Evolutionary conservation across 2,888 invertebrate species (phyloP).

Genomic region (Trichopria drosophilae): DNA sequence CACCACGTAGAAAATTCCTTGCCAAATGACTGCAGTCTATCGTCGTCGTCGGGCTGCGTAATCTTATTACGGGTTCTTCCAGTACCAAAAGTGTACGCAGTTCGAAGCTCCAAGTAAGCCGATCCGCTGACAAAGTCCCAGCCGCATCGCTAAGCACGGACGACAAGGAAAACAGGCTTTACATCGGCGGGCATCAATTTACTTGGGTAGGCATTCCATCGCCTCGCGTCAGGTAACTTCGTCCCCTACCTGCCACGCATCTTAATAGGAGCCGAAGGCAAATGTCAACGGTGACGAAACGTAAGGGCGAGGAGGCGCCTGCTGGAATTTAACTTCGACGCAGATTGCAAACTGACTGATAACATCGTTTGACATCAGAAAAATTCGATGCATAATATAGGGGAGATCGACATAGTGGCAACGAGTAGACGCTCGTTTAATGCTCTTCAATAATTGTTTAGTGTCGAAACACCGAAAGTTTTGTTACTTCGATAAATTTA

Average conservation of each 20-base stretch:
- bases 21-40: too few relatives aligned
- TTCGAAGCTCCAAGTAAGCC: constrained; percentile 37
- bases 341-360: too few relatives aligned
- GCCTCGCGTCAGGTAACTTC: constrained; percentile 12
- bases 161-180: constrained; percentile 45
- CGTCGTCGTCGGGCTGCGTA: constrained; percentile 26
- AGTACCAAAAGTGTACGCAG: constrained; percentile 24
- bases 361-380: too few relatives aligned
- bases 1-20: too few relatives aligned
- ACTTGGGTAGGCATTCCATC: constrained; percentile 22
- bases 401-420: too few relatives aligned
- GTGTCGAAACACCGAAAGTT: too few relatives aligned
- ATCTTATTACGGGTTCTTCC: constrained; percentile 36
- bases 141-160: constrained; percentile 26
- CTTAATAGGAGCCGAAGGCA: constrained; percentile 21
- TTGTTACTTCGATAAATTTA: too few relatives aligned
- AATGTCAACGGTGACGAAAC: constrained; percentile 9
- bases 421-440: too few relatives aligned
- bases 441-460: too few relatives aligned
- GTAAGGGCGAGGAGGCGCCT: constrained; percentile 10
- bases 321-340: too few relatives aligned
- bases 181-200: constrained; percentile 35
- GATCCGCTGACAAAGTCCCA: constrained; percentile 29
- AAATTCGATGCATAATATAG: too few relatives aligned
- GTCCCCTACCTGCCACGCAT: constrained; percentile 6